Conservation (phyloP, 2,113 vertebrate species). For the Malurus elegans region DNA sequence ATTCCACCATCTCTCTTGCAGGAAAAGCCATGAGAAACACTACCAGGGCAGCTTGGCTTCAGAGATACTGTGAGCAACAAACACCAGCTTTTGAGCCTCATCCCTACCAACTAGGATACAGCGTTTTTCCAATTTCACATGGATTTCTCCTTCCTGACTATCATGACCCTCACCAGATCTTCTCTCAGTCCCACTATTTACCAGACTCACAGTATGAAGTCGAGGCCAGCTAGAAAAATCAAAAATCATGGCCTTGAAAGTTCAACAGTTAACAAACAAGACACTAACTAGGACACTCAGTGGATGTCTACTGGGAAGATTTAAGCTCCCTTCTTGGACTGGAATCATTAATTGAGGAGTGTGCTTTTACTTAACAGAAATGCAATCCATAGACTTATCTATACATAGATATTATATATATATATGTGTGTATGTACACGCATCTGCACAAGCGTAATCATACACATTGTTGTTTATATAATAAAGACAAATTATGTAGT, state of each 20-base stretch:
- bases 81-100: background rate
- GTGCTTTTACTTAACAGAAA: slow-evolving; percentile 31
- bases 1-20: background rate
- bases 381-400: slow-evolving; percentile 30
- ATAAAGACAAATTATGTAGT: slow-evolving; percentile 18
- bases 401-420: slow-evolving; percentile 25
- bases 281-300: background rate
- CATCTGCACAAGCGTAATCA: slow-evolving; percentile 19
- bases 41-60: background rate
- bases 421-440: background rate
- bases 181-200: background rate
- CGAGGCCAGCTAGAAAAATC: background rate
- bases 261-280: slow-evolving; percentile 4
- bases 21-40: background rate
- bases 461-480: background rate
- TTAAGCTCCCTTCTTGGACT: slow-evolving; percentile 19
- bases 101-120: background rate
- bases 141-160: background rate
- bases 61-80: background rate
- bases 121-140: background rate
- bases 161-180: background rate
- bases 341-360: slow-evolving; percentile 2
- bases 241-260: background rate
- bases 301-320: background rate
- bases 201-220: background rate